phyloP scores from a whole-genome alignment of 2,797 vertebrate species.

The Diplodus sargus region DNA sequence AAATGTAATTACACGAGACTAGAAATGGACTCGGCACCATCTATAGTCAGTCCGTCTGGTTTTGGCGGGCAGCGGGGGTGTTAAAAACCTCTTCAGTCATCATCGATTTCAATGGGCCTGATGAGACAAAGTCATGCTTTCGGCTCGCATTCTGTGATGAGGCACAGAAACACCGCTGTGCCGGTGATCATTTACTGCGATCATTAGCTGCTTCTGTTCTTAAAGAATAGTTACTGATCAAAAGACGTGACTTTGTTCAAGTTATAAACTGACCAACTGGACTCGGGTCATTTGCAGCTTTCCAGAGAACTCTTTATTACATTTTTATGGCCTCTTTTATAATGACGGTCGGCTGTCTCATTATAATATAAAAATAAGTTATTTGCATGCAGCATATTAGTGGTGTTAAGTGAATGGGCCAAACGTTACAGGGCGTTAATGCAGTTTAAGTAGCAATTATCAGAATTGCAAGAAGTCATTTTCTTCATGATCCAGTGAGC shows the following conservation, averaged over 20 bases:
- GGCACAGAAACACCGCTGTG: conserved; percentile 12
- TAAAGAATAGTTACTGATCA: neutral
- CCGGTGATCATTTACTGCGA: neutral
- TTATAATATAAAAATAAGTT: neutral
- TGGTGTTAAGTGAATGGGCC: conserved; percentile 5
- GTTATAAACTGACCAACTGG: neutral
- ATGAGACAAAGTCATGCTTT: conserved; percentile 45
- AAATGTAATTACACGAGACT: neutral
- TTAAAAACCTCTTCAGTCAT: conserved; percentile 36
- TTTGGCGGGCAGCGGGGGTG: neutral
- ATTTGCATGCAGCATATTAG: conserved; percentile 5
- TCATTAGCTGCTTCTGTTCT: conserved; percentile 18
- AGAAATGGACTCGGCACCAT: conserved; percentile 24
- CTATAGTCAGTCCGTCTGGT: conserved; percentile 17
- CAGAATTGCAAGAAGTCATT: conserved; percentile 7
- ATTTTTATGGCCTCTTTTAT: neutral
- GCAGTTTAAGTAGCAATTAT: conserved; percentile 24
- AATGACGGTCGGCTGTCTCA: neutral
- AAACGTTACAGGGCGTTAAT: conserved; percentile 24
- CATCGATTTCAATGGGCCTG: conserved; percentile 48
- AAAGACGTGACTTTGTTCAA: conserved; percentile 9
- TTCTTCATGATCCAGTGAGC: conserved; percentile 6
- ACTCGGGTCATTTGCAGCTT: neutral
- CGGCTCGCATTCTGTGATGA: conserved; percentile 18
- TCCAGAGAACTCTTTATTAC: neutral